Base-by-base conservation (phyloP, 2,113 vertebrate species). In the Danionella cerebrum region DNA sequence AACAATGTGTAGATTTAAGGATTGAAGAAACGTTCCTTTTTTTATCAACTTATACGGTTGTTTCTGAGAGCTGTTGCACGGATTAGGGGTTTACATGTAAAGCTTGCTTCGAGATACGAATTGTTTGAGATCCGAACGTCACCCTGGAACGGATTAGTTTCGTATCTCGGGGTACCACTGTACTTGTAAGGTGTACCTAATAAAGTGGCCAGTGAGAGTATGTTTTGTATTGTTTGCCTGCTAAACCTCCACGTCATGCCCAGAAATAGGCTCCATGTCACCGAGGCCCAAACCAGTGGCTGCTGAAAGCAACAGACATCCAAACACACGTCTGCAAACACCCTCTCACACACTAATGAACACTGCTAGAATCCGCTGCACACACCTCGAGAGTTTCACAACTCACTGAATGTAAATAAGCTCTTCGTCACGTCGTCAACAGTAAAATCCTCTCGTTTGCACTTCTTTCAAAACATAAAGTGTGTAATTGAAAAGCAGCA, bases 211-310 rank as follows among this genome's bases (percentile, higher is more conserved):
- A 53, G 12, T 29, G 10, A 21, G 38, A 41, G 35, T 59, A 57
- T 33, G 29, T 33, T 33, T n/a, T n/a, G n/a, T n/a, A n/a, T n/a
- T 22, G 18, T 45, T 36, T 65, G 67, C 39, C 2, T 14, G 51
- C 18, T n/a, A 36, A 27, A 33, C n/a, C n/a, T n/a, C 45, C 29
- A 44, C 47, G 19, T 51, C 57, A 42, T 41, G 50, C 24, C 74
- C 45, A 8, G n/a, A 31, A 36, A 11, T 24, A 52, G 48, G 53
- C 55, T 27, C 50, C 60, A 72, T 74, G 74, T 67, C 69, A 79
- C 76, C 69, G 71, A 45, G 55, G 60, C 57, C 58, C 58, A 65
- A 35, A 45, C 29, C 21, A 31, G 51, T 74, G 71, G 72, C 77
- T 74, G 69, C 63, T 68, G 65, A 67, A 63, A 69, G 50, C 65